phyloP scores from a whole-genome alignment of 1,140 invertebrate species.

The Drosophila nigromelanica region DNA sequence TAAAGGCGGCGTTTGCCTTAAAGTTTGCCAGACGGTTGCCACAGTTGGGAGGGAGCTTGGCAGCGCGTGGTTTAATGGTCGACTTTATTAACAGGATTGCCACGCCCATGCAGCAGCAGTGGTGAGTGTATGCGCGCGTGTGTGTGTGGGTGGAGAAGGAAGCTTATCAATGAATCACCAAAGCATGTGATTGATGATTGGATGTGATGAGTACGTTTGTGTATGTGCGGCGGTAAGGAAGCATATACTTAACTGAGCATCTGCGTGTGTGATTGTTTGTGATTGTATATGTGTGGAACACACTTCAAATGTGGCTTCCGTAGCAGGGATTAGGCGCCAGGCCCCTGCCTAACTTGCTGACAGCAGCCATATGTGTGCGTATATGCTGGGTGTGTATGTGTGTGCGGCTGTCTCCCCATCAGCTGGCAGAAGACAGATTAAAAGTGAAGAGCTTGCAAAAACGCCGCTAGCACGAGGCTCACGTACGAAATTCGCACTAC shows the following conservation, averaged over 20 bases:
- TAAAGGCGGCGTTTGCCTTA: conserved; percentile 52
- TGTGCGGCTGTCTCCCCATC: conserved; percentile 39
- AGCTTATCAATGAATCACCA: conserved; percentile 81
- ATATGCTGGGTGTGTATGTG: conserved; percentile 28
- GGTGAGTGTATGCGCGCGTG: background rate
- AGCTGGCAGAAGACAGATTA: conserved; percentile 65
- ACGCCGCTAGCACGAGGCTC: conserved; percentile 35
- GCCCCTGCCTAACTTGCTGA: conserved; percentile 42
- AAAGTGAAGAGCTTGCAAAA: conserved; percentile 73
- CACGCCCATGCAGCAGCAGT: conserved; percentile 39
- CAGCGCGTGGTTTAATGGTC: conserved; percentile 60
- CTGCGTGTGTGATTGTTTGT: conserved; percentile 16
- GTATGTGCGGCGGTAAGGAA: conserved; percentile 37
- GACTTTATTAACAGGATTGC: conserved; percentile 80
- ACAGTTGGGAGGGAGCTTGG: background rate
- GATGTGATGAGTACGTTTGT: conserved; percentile 54
- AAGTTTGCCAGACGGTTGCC: conserved; percentile 37
- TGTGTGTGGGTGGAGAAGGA: conserved; percentile 16
- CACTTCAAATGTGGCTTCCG: conserved; percentile 64
- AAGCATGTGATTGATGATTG: conserved; percentile 79
- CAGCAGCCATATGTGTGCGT: conserved; percentile 62
- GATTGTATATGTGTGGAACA: conserved; percentile 31
- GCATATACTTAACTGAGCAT: conserved; percentile 41
- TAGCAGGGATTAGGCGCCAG: conserved; percentile 68
- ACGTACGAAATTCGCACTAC: conserved; percentile 5